Evolutionary conservation across 2,113 vertebrate genomes (phyloP).

Genomic region (Spizaetus ornatus): DNA sequence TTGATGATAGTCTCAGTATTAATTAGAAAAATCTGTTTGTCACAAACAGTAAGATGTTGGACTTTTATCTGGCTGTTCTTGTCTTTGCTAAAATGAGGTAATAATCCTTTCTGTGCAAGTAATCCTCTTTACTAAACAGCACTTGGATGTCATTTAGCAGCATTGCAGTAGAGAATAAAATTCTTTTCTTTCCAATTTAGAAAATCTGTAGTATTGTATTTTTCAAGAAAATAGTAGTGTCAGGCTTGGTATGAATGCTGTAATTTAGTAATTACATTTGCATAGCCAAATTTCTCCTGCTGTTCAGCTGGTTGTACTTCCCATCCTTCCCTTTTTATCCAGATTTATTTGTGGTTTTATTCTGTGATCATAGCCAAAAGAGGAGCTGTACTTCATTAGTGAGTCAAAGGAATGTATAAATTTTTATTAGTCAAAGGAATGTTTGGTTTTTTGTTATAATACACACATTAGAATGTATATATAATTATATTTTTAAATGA

Average conservation of each 20-base stretch:
- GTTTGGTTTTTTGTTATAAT: background rate
- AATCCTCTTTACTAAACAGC: constrained; percentile 19
- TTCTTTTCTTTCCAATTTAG: background rate
- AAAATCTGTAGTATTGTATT: constrained; percentile 13
- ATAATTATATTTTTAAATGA: background rate
- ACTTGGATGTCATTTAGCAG: background rate
- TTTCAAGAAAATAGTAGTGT: constrained; percentile 22
- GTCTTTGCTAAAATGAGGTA: constrained; percentile 2
- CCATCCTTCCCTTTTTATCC: background rate
- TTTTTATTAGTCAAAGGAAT: background rate
- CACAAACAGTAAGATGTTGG: background rate
- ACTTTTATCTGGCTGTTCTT: background rate
- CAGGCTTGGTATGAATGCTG: constrained; percentile 8
- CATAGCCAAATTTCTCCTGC: constrained; percentile 23
- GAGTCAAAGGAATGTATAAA: background rate
- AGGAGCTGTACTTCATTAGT: background rate
- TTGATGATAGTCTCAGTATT: background rate
- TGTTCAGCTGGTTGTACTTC: constrained; percentile 33
- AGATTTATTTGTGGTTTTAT: constrained; percentile 26
- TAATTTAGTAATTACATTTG: constrained; percentile 60
- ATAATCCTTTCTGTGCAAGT: constrained; percentile 14
- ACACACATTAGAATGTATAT: background rate
- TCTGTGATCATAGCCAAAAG: background rate
- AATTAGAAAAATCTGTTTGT: background rate
- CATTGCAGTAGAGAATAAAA: constrained; percentile 8